A percentile compares a stretch with the other conserved stretches of the same genome.
These are phyloP conservation scores for Megalurothrips usitatus DNA, from an alignment of 2,888 invertebrate genomes.

Conservation along the genomic window DNA sequence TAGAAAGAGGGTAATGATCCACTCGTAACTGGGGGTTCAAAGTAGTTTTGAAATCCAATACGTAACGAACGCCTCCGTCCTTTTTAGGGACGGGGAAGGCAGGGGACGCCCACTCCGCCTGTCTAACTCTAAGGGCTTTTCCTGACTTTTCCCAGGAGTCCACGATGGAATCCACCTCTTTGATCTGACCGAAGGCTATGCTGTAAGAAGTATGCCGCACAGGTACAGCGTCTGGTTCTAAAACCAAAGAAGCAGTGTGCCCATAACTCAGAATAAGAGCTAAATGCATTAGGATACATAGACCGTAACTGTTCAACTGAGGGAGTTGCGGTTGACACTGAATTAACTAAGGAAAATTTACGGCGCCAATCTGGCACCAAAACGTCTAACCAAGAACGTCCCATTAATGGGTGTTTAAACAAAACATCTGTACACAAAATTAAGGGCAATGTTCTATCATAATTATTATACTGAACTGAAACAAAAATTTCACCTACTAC, in stretches of 20 bases:
- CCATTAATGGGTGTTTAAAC: slow-evolving; percentile 21
- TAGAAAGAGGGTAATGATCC: slow-evolving; percentile 39
- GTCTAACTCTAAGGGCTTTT: slow-evolving; percentile 26
- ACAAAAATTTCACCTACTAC: too few relatives aligned
- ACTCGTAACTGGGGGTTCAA: slow-evolving; percentile 40
- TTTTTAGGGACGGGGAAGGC: slow-evolving; percentile 35
- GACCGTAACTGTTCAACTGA: not conserved
- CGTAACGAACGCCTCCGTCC: slow-evolving; percentile 33
- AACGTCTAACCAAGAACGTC: slow-evolving; percentile 22
- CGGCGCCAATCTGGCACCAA: not conserved
- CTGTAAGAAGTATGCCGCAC: slow-evolving; percentile 29
- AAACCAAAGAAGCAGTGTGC: not conserved
- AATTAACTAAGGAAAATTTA: not conserved
- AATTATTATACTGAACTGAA: too few relatives aligned
- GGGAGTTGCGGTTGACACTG: not conserved
- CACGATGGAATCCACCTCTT: slow-evolving; percentile 4
- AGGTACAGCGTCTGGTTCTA: slow-evolving; percentile 30
- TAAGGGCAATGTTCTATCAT: too few relatives aligned
- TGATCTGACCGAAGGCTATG: slow-evolving; percentile 31
- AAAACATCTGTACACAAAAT: too few relatives aligned
- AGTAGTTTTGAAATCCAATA: slow-evolving; percentile 38
- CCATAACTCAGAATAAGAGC: not conserved
- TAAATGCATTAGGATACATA: slow-evolving; percentile 7
- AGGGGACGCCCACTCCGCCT: slow-evolving; percentile 34
- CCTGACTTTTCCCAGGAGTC: not conserved